Percentiles rank a stretch among this genome's conserved stretches.
These are phyloP conservation scores for Lepidocyrtinus sp. DNA, from an alignment of 2,888 invertebrate species.

Conservation along the genomic window DNA sequence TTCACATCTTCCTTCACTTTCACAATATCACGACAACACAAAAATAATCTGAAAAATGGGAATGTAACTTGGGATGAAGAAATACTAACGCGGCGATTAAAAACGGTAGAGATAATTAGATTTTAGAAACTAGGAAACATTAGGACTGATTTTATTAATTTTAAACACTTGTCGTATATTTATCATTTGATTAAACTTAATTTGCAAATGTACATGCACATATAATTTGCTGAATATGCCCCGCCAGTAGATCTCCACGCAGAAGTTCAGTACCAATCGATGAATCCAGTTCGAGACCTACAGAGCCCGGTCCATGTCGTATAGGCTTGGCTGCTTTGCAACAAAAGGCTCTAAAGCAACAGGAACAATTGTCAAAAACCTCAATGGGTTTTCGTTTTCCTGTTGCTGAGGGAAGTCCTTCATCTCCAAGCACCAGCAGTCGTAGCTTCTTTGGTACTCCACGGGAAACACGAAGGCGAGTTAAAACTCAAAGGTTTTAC, in stretches of 20 bases:
- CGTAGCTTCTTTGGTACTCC: constrained; percentile 24
- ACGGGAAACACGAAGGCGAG: constrained; percentile 45
- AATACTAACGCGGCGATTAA: too few species aligned
- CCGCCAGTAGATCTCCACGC: constrained; percentile 50
- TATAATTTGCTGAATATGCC: background rate
- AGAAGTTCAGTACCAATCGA: constrained; percentile 61
- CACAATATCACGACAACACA: too few species aligned
- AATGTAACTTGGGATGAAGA: too few species aligned
- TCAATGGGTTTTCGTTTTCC: constrained; percentile 68
- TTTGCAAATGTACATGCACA: constrained; percentile 15
- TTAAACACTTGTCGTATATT: constrained; percentile 24
- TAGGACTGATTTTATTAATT: background rate
- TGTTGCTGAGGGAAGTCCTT: constrained; percentile 66
- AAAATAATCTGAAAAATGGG: too few species aligned
- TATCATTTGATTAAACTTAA: constrained; percentile 23
- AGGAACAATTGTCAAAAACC: constrained; percentile 73
- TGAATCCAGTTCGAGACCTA: constrained; percentile 35
- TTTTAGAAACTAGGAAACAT: too few species aligned
- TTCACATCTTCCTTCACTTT: constrained; percentile 24
- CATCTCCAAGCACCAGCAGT: constrained; percentile 53
- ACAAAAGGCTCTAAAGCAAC: constrained; percentile 79
- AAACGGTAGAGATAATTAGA: too few species aligned
- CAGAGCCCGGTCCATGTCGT: constrained; percentile 70
- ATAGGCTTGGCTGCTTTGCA: constrained; percentile 86
- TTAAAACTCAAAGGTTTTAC: constrained; percentile 45